Evolutionary conservation across 1,140 invertebrate species (phyloP).

Genomic region (Leguminivora glycinivorella): DNA sequence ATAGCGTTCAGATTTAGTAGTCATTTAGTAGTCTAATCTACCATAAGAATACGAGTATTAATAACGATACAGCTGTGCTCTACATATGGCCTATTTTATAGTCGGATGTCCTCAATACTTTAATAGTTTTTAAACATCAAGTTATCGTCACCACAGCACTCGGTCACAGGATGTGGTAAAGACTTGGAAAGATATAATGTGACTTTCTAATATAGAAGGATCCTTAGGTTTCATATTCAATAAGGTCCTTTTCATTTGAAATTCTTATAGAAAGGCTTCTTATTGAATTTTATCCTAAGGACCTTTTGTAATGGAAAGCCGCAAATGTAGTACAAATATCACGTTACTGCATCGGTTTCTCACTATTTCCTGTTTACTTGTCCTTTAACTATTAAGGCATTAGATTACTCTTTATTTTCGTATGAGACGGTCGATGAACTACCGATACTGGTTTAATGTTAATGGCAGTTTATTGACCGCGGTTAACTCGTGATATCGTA

Average conservation of each 20-base stretch:
- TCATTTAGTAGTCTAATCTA: background rate
- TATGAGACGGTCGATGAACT: background rate
- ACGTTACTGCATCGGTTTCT: slow-evolving; percentile 11
- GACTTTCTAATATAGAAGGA: no score
- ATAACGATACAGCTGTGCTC: background rate
- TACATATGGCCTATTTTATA: slow-evolving; percentile 7
- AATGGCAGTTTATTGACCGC: background rate
- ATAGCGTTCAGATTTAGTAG: background rate
- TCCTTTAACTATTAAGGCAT: background rate
- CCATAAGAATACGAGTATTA: background rate
- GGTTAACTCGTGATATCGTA: background rate
- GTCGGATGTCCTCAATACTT: slow-evolving; percentile 10
- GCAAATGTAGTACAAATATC: slow-evolving; percentile 36
- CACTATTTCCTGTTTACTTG: slow-evolving; percentile 6
- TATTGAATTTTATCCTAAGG: no score
- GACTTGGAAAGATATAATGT: slow-evolving; percentile 26
- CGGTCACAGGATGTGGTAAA: slow-evolving; percentile 40
- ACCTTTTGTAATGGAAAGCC: no score
- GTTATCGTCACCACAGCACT: slow-evolving; percentile 34
- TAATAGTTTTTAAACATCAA: slow-evolving; percentile 15
- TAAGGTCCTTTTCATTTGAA: no score
- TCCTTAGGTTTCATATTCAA: no score
- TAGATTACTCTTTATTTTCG: slow-evolving; percentile 19
- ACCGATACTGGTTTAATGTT: background rate
- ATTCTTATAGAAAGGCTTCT: no score